These are phyloP conservation scores for Punctoribates punctum DNA, from an alignment of 2,888 invertebrate genomes.

Conservation along the genomic window DNA sequence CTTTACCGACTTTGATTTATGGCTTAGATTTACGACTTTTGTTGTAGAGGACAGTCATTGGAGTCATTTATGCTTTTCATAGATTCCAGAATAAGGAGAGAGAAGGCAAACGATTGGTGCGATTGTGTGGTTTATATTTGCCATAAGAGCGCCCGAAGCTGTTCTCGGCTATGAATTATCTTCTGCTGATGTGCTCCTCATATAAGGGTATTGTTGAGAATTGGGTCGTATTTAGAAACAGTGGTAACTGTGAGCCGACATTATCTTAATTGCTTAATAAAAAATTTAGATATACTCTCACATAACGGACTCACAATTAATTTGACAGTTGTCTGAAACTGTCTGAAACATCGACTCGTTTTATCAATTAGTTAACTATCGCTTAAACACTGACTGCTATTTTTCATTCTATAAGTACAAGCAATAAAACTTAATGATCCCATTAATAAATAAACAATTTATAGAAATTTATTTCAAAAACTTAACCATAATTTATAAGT, in stretches of 20 bases:
- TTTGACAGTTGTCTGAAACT: constrained; percentile 34
- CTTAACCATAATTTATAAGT: constrained; percentile 8
- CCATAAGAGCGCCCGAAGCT: constrained; percentile 15
- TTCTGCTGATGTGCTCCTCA: neutral
- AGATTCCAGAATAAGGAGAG: neutral
- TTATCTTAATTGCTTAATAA: constrained; percentile 39
- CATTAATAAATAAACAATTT: constrained; percentile 37
- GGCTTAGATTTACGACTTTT: constrained; percentile 36
- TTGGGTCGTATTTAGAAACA: constrained; percentile 9
- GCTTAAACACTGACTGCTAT: constrained; percentile 38
- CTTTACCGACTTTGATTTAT: constrained; percentile 34
- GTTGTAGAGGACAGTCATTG: neutral
- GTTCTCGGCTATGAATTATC: neutral
- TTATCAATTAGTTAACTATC: constrained; percentile 15
- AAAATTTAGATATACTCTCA: constrained; percentile 33
- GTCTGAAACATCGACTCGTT: constrained; percentile 1
- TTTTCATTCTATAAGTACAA: constrained; percentile 26
- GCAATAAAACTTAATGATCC: constrained; percentile 30
- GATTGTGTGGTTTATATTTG: constrained; percentile 1
- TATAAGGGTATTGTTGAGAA: neutral
- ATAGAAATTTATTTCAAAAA: constrained; percentile 25
- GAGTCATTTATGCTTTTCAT: constrained; percentile 32
- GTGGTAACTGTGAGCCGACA: constrained; percentile 3
- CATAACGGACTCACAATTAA: constrained; percentile 35
- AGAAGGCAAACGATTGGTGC: neutral